Evolutionary conservation across 2,113 vertebrate genomes (phyloP).

Genomic region (Microtus richardsoni): DNA sequence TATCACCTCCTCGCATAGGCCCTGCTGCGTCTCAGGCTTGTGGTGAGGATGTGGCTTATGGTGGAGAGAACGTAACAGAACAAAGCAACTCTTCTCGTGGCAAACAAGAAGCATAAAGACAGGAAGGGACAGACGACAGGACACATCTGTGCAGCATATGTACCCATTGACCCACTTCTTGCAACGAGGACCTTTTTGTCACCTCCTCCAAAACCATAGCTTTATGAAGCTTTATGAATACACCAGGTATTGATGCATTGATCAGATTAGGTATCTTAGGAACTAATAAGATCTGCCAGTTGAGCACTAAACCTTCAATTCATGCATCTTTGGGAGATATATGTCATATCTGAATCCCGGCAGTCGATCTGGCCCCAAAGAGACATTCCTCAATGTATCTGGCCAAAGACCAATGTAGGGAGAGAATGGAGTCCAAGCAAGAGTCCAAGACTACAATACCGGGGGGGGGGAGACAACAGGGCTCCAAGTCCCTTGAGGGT

Average conservation of each 20-base stretch:
- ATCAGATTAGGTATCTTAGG: background rate
- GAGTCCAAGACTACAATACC: background rate
- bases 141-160: background rate
- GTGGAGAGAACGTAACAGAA: background rate
- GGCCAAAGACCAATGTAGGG: constrained; percentile 29
- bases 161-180: background rate
- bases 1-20: background rate
- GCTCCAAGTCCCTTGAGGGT: background rate
- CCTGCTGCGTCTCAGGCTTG: background rate
- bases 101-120: background rate
- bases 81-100: background rate
- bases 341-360: background rate
- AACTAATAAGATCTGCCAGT: background rate
- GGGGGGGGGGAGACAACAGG: background rate
- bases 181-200: background rate
- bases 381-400: constrained; percentile 13
- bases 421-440: constrained; percentile 44
- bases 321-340: background rate
- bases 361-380: background rate
- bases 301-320: background rate
- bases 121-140: background rate
- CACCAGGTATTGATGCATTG: background rate
- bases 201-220: background rate
- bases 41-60: background rate
- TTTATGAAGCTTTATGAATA: background rate